A percentile compares a stretch with the other conserved stretches of the same genome.
Evolutionary conservation across 1,140 invertebrate species (phyloP).

Genomic region (Lepidurus arcticus): DNA sequence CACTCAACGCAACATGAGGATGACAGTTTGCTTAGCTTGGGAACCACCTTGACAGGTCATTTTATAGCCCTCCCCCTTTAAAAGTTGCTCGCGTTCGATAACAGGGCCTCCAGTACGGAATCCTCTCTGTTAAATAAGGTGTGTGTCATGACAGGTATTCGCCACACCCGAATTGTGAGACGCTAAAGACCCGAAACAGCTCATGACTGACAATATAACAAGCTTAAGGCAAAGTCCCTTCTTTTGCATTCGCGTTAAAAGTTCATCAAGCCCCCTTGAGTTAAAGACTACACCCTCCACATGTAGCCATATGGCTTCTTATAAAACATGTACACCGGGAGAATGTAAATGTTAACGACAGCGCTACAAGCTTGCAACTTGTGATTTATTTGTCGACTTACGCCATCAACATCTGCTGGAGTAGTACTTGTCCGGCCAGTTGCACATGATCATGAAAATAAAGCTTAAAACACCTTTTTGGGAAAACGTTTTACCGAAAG

Average conservation of each 20-base stretch:
- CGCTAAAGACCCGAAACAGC: background rate
- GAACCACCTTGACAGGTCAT: no score
- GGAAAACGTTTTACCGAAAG: background rate
- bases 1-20: no score
- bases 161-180: background rate
- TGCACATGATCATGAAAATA: background rate
- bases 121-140: background rate
- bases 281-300: background rate
- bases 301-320: slow-evolving; percentile 4
- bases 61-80: no score
- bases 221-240: background rate
- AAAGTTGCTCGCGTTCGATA: background rate
- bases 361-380: background rate
- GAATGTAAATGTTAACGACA: background rate
- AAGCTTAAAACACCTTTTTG: background rate
- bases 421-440: background rate
- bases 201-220: background rate
- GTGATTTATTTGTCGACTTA: slow-evolving; percentile 16
- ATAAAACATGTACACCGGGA: background rate
- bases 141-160: background rate
- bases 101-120: background rate
- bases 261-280: background rate
- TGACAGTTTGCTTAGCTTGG: no score
- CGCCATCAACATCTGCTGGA: slow-evolving; percentile 3
- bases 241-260: background rate